Evolutionary conservation across 2,888 invertebrate genomes (phyloP).

Genomic region (Lamellibrachia columna): DNA sequence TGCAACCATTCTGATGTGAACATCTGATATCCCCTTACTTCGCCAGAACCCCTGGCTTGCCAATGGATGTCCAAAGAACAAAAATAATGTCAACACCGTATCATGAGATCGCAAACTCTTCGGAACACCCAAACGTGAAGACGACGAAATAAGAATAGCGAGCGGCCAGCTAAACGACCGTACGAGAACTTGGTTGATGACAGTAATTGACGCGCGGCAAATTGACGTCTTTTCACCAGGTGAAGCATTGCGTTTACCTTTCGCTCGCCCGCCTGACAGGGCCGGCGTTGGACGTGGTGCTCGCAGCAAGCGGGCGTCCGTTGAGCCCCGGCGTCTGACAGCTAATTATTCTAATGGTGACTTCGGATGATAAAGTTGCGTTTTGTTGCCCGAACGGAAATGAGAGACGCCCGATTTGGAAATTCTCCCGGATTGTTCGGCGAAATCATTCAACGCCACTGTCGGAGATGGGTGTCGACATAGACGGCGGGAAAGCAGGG

Average conservation of each 20-base stretch:
- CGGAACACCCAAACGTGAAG: not conserved
- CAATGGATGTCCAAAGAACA: not conserved
- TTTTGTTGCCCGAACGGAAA: conserved; percentile 3
- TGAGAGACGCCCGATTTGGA: not conserved
- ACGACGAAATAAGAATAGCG: not conserved
- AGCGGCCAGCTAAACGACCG: not conserved
- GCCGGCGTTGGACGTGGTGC: not conserved
- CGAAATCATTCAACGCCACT: not conserved
- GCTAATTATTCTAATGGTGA: conserved; percentile 16
- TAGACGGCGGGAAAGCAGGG: not conserved
- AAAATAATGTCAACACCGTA: not conserved
- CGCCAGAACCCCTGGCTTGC: not conserved
- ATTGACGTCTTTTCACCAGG: conserved; percentile 12
- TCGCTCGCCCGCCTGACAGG: not conserved
- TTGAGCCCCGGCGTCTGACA: not conserved
- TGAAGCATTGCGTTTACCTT: conserved; percentile 1
- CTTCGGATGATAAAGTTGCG: conserved; percentile 12
- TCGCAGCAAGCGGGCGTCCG: not conserved
- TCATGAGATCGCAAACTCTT: not conserved
- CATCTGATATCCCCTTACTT: not conserved
- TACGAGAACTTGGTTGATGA: not conserved
- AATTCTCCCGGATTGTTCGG: not conserved
- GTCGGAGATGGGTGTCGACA: not conserved
- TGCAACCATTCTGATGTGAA: too few relatives aligned
- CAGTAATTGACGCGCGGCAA: not conserved